Conservation (phyloP, 2,113 vertebrate genomes). For the Ciconia stormi region DNA sequence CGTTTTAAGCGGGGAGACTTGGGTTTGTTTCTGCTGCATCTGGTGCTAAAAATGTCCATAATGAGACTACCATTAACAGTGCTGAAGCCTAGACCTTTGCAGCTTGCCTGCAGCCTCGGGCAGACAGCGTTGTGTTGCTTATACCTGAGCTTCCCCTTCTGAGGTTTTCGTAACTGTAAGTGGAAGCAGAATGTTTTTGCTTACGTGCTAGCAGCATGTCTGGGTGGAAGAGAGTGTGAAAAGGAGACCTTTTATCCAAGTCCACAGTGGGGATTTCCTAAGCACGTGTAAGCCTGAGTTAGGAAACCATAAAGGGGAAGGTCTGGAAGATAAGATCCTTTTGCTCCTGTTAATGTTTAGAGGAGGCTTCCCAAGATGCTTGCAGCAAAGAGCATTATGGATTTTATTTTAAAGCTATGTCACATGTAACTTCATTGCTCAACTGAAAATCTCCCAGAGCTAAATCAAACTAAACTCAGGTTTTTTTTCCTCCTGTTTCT, state of each 20-base stretch:
- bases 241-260: not conserved
- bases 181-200: not conserved
- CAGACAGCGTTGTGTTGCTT: not conserved
- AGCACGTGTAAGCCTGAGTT: not conserved
- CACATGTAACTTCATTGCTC: not conserved
- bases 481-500: not conserved
- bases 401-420: slow-evolving; percentile 9
- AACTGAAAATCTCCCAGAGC: not conserved
- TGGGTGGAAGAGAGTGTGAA: not conserved
- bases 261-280: not conserved
- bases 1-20: not conserved
- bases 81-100: not conserved
- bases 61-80: not conserved
- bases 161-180: not conserved
- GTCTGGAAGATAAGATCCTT: not conserved
- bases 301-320: not conserved
- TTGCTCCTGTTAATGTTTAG: not conserved
- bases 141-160: not conserved
- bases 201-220: not conserved
- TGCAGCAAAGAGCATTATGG: not conserved
- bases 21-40: not conserved
- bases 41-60: not conserved
- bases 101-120: not conserved
- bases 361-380: not conserved
- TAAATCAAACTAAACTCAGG: not conserved